Evolutionary conservation across 2,888 invertebrate species (phyloP), one percentile per base, ranked within the genome.

Genomic region (Amiota mariae): DNA sequence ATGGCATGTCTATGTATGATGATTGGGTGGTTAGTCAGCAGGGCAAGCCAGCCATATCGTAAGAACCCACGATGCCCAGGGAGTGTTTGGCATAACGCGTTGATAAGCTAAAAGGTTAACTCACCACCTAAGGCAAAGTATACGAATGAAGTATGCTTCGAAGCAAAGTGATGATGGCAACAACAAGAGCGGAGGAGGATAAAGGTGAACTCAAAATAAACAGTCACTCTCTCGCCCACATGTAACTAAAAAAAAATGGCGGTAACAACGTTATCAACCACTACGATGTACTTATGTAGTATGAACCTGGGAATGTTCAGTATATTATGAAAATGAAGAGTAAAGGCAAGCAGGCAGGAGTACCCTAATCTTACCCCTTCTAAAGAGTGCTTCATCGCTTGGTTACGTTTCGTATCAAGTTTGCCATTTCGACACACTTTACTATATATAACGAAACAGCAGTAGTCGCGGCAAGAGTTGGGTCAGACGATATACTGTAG

Each of bases 51-150:
- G 54, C 54, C 3, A 12, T n/a, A 51, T 12, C 54, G 54, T 12
- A 12, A n/a, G 54, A n/a, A 18, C 64, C 49, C 36, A n/a, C 48
- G 47, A 49, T 70, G 74, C 75, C 68, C 77, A 59, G 72, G 74
- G 71, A 75, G 73, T 73, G 71, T 46, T 84, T 79, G 82, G 77
- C 82, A 85, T 79, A 82, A 79, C 80, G 82, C 83, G 83, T 84
- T 81, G 82, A 83, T 83, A 83, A 83, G 86, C 82, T 75, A 78
- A 82, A 82, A 81, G 81, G 79, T 79, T 75, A 79, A 78, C 54
- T 54, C 54, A 66, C 66, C 66, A 66, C 36, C 36, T 36, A 66
- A 68, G 67, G 67, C 67, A 68, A 68, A 51, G 59, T 59, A 59
- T 20, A 59, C 59, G 57, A 57, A 57, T 57, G 18, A 57, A 59